These are phyloP conservation scores for Plecturocebus donacophilus DNA, from an alignment of 2,113 vertebrate genomes.

Conservation along the genomic window DNA sequence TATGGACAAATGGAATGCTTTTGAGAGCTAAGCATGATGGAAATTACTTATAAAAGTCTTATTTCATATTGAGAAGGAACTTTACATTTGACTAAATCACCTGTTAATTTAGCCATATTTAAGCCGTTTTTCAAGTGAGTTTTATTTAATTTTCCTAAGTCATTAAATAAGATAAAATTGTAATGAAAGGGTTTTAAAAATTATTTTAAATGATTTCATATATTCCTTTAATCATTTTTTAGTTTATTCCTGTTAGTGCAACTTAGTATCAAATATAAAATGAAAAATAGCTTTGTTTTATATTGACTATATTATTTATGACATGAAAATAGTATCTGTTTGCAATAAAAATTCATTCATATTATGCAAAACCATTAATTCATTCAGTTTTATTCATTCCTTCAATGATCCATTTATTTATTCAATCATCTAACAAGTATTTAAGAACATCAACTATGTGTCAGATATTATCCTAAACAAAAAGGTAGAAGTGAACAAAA, in stretches of 20 bases:
- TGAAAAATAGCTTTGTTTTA: neutral
- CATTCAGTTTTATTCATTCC: neutral
- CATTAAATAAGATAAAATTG: neutral
- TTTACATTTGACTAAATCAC: neutral
- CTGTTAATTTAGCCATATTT: neutral
- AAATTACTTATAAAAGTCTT: neutral
- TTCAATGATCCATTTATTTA: neutral
- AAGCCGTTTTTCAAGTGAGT: neutral
- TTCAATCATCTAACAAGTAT: neutral
- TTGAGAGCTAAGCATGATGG: neutral
- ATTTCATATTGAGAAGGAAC: neutral
- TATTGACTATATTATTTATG: neutral
- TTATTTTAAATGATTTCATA: neutral
- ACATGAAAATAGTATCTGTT: neutral
- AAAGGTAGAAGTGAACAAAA: neutral
- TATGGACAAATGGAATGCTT: neutral
- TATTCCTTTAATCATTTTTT: neutral
- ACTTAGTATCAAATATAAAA: neutral
- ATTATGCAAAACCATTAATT: neutral
- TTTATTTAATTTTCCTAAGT: neutral
- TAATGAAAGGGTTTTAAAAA: neutral
- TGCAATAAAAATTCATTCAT: neutral
- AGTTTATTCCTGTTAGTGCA: neutral
- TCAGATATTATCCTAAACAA: neutral
- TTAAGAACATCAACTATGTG: neutral